These are phyloP conservation scores for Spilogale gracilis DNA, from an alignment of 2,113 vertebrate species.

Conservation along the genomic window DNA sequence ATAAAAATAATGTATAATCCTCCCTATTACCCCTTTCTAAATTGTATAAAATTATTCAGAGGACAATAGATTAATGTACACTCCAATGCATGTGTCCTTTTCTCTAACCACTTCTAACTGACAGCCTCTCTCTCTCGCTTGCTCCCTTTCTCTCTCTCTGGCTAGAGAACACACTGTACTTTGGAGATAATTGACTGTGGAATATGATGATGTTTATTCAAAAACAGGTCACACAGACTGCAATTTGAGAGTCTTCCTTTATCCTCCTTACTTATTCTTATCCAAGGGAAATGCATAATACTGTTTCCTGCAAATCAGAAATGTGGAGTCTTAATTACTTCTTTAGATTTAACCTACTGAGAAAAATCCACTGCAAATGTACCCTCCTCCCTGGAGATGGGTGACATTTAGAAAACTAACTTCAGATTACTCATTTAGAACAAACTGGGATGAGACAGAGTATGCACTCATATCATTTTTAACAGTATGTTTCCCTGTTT, in stretches of 20 bases:
- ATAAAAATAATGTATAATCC: conserved; percentile 83
- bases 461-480: background rate
- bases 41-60: conserved; percentile 85
- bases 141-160: conserved; percentile 81
- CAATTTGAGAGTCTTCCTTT: conserved; percentile 84
- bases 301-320: conserved; percentile 76
- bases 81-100: conserved; percentile 85
- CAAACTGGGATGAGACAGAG: background rate
- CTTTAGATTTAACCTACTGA: conserved; percentile 72
- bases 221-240: conserved; percentile 89
- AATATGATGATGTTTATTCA: conserved; percentile 90
- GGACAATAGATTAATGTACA: conserved; percentile 87
- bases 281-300: conserved; percentile 70
- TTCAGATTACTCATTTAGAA: conserved; percentile 53
- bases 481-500: conserved; percentile 45
- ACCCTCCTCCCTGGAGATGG: background rate
- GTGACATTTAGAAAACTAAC: conserved; percentile 48
- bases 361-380: conserved; percentile 66
- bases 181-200: conserved; percentile 90
- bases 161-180: conserved; percentile 89
- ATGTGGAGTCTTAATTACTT: conserved; percentile 77
- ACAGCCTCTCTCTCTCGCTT: conserved; percentile 82
- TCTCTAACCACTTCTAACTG: conserved; percentile 85
- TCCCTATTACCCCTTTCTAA: conserved; percentile 70
- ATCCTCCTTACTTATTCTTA: conserved; percentile 79